These are phyloP conservation scores for Sebastiscus albofasciatus DNA, from an alignment of 2,797 vertebrate species.

Conservation along the genomic window DNA sequence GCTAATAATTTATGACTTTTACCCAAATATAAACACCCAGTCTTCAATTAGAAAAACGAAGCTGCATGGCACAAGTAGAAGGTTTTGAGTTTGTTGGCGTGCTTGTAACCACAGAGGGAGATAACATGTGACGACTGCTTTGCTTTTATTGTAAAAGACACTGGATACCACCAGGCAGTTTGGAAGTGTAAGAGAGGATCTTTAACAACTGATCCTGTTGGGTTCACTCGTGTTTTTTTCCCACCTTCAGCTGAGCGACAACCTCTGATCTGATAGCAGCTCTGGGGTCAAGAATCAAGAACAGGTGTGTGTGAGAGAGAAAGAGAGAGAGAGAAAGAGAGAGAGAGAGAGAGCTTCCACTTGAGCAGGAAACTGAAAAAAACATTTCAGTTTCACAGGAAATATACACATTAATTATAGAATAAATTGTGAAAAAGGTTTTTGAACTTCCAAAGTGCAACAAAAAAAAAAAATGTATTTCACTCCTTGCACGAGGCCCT, in stretches of 20 bases:
- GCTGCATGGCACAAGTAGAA: background rate
- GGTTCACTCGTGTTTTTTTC: conserved; percentile 47
- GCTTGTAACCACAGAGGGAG: conserved; percentile 6
- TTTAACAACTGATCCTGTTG: conserved; percentile 38
- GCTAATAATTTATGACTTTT: conserved; percentile 39
- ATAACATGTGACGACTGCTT: conserved; percentile 32
- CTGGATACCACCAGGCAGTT: conserved; percentile 10
- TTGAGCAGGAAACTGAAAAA: background rate
- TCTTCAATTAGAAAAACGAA: background rate
- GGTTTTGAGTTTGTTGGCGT: background rate
- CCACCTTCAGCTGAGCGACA: conserved; percentile 52
- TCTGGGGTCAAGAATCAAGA: conserved; percentile 61
- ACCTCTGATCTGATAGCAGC: conserved; percentile 65
- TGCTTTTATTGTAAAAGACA: conserved; percentile 40
- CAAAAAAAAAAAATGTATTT: too few relatives aligned
- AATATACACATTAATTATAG: conserved; percentile 19
- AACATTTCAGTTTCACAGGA: background rate
- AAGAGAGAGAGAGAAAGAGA: background rate
- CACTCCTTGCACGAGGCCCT: too few relatives aligned
- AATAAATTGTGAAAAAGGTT: too few relatives aligned
- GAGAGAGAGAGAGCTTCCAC: background rate
- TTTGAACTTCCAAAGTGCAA: too few relatives aligned
- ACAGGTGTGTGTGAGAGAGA: conserved; percentile 53
- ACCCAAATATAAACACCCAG: conserved; percentile 36
- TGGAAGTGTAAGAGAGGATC: background rate